Evolutionary conservation across 2,888 invertebrate species (phyloP), one percentile per base, ranked within the genome.

Genomic region (Ctenicera cuprea): DNA sequence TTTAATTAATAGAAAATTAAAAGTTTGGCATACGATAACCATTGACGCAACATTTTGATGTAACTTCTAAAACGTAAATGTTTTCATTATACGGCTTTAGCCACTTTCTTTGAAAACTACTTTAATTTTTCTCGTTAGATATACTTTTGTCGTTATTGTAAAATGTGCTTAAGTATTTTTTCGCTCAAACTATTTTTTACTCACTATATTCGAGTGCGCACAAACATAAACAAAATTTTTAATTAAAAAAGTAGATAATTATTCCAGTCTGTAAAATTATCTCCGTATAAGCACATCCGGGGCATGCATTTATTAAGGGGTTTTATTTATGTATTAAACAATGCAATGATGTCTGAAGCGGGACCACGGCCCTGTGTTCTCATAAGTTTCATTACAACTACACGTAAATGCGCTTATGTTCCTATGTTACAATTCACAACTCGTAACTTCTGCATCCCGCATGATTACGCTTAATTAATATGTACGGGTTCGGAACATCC

Each of bases 321-420:
- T 20, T 3, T 16, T 38, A 16, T 59, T 30, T 59, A 59, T 59
- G 33, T 38, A 59, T 30, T 69, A 69, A 69, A 69, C 50, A 62
- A 69, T 69, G 66, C 54, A 63, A 64, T 65, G 43, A 72, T 71
- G 64, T 69, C 65, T 73, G 69, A 64, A 50, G 59, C 38, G 62
- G 59, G 71, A 71, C 22, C 33, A 38, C 59, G 38, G 59, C 76
- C 63, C 54, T 82, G 79, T 80, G 79, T 83, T 82, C 82, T 84
- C 84, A 84, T 85, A 85, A 85, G 82, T 80, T 83, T 83, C 83
- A 84, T 85, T 85, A 85, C 81, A 81, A 80, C 80, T 83, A 85
- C 85, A 85, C 84, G 85, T 83, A 83, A 85, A 85, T 82, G 84
- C 83, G 84, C 85, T 85, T 82, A 76, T 78, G 78, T 74, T 73